Percentiles rank a stretch among this genome's conserved stretches.
These are phyloP conservation scores for Octopus bimaculoides DNA, from an alignment of 1,140 invertebrate species.

Conservation along the genomic window DNA sequence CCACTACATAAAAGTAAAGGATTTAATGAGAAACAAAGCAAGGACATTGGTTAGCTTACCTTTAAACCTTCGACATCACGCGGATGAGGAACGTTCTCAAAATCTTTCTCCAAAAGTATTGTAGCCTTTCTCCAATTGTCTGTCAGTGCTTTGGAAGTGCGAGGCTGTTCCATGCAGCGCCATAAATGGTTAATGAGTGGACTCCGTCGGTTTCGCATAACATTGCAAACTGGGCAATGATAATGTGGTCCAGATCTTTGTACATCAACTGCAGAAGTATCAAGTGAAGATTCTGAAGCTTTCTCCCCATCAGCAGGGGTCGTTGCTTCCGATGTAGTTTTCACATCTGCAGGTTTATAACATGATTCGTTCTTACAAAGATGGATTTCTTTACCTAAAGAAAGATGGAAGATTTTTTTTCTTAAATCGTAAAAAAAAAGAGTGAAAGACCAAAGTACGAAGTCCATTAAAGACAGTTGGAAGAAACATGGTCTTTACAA, in stretches of 20 bases:
- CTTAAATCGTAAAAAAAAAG: too few relatives aligned
- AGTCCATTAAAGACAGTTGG: too few relatives aligned
- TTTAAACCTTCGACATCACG: neutral
- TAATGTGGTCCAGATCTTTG: conserved; percentile 13
- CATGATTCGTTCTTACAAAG: neutral
- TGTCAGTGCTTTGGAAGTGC: neutral
- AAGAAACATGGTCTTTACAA: too few relatives aligned
- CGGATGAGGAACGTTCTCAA: neutral
- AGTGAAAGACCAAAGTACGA: too few relatives aligned
- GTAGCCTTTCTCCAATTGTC: neutral
- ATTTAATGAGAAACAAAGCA: too few relatives aligned
- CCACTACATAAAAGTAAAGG: too few relatives aligned
- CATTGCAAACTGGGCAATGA: conserved; percentile 24
- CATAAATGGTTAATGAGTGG: conserved; percentile 26
- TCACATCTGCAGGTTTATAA: too few relatives aligned
- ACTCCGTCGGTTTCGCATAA: conserved; percentile 22
- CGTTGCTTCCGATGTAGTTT: too few relatives aligned
- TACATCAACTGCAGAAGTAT: too few relatives aligned
- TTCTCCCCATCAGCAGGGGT: too few relatives aligned
- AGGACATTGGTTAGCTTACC: neutral
- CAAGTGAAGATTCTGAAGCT: too few relatives aligned
- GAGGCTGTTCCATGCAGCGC: conserved; percentile 21
- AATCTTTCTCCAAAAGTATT: neutral
- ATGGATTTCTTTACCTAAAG: neutral
- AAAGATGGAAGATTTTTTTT: neutral